Conservation (phyloP, 2,113 vertebrate species). For the Nibea albiflora region DNA sequence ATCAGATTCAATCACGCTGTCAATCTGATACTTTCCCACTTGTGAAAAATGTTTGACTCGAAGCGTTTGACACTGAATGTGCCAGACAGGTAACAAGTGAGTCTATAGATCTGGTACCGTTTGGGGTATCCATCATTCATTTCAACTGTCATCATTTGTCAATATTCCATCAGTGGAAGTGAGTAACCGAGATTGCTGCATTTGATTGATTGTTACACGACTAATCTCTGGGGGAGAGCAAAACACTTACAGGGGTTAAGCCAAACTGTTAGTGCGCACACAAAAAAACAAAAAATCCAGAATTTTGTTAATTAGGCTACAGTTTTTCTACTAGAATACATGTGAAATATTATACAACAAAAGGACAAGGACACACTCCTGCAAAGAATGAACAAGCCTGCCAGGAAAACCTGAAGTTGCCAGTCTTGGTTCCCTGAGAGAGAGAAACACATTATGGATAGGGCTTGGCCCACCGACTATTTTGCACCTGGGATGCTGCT, state of each 20-base stretch:
- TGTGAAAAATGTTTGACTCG: conserved; percentile 46
- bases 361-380: background rate
- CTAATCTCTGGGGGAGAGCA: conserved; percentile 53
- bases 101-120: conserved; percentile 64
- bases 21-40: conserved; percentile 8
- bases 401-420: background rate
- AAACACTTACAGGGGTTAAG: conserved; percentile 20
- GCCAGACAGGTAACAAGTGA: conserved; percentile 64
- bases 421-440: background rate
- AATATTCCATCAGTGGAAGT: conserved; percentile 73
- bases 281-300: background rate
- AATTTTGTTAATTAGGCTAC: conserved; percentile 7
- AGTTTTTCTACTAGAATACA: background rate
- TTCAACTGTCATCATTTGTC: conserved; percentile 68
- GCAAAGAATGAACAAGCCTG: background rate
- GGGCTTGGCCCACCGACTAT: background rate
- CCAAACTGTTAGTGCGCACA: background rate
- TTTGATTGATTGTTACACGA: conserved; percentile 61
- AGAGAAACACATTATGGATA: background rate
- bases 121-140: conserved; percentile 69
- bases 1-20: conserved; percentile 15
- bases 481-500: background rate
- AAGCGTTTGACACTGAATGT: conserved; percentile 55
- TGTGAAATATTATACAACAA: background rate
- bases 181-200: conserved; percentile 45